phyloP scores from a whole-genome alignment of 2,888 invertebrate species.

The Poecilobothrus nobilitatus region DNA sequence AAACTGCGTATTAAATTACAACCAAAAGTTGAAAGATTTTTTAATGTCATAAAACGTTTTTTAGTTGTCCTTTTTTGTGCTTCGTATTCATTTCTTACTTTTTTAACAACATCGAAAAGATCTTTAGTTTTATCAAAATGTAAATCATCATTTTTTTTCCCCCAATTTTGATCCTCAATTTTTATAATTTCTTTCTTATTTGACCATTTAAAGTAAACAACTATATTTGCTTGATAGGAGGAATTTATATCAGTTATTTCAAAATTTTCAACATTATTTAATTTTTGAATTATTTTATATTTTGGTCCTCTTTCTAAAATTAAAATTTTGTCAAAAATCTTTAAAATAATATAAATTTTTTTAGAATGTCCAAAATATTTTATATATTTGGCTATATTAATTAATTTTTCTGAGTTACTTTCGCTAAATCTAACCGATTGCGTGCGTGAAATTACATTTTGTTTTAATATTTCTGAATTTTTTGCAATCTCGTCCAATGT shows the following conservation, averaged over 20 bases:
- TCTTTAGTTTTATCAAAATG: not conserved
- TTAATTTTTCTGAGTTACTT: not conserved
- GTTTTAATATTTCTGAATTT: not conserved
- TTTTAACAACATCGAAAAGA: not conserved
- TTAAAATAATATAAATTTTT: not conserved
- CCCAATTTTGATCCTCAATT: not conserved
- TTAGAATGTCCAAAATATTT: not conserved
- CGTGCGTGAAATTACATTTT: too few species aligned
- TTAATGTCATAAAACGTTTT: not conserved
- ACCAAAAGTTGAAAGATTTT: not conserved
- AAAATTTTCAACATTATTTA: not conserved
- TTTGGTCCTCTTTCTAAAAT: not conserved
- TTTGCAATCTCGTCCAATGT: not conserved
- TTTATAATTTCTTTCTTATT: not conserved
- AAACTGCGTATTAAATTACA: constrained; percentile 3
- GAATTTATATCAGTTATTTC: not conserved
- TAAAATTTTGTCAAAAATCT: not conserved
- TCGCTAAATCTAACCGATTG: not conserved
- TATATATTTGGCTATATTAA: not conserved
- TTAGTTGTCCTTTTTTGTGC: not conserved
- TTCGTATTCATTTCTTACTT: not conserved
- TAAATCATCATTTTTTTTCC: too few species aligned
- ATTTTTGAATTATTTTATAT: not conserved
- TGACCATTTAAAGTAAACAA: not conserved
- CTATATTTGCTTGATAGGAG: not conserved